Conservation (phyloP, 1,140 invertebrate genomes). For the Drosophila watanabei region DNA sequence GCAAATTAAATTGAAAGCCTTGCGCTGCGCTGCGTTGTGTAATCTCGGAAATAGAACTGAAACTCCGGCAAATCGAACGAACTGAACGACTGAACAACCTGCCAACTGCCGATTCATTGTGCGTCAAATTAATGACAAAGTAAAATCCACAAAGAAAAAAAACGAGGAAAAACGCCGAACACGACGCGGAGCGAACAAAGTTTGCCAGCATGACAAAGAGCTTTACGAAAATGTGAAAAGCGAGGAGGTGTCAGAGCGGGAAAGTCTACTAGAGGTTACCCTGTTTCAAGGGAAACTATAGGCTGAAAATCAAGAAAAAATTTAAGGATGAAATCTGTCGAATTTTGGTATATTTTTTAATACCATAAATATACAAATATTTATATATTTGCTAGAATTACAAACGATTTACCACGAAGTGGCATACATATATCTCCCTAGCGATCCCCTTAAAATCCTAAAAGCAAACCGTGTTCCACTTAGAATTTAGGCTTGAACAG, state of each 20-base stretch:
- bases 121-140: conserved; percentile 73
- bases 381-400: no score
- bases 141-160: conserved; percentile 31
- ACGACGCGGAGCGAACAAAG: conserved; percentile 19
- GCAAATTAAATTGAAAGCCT: conserved; percentile 52
- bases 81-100: conserved; percentile 36
- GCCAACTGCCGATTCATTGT: conserved; percentile 61
- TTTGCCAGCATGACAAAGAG: conserved; percentile 41
- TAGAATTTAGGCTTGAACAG: no score
- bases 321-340: background rate
- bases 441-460: background rate
- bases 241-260: background rate
- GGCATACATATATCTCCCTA: background rate
- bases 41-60: conserved; percentile 37
- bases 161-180: conserved; percentile 5
- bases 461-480: background rate
- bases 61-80: conserved; percentile 12
- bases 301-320: no score
- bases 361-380: no score
- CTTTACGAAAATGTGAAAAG: conserved; percentile 25
- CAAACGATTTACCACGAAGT: no score
- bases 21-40: conserved; percentile 22
- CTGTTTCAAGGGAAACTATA: background rate
- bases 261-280: conserved; percentile 18
- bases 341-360: no score